These are phyloP conservation scores for Morpho achilles DNA, from an alignment of 2,888 invertebrate species.

Conservation along the genomic window DNA sequence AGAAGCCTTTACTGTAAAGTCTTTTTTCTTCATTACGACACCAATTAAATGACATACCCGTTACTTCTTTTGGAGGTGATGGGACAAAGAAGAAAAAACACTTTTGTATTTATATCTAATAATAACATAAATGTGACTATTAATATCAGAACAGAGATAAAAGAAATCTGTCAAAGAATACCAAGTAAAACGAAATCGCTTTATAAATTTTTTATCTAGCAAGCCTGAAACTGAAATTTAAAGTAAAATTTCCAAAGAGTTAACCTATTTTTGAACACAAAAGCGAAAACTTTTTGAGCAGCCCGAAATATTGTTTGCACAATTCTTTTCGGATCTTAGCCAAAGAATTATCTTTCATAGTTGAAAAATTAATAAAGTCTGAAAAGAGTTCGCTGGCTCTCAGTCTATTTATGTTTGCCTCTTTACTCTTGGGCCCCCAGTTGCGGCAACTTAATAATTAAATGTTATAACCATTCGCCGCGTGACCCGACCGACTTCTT, in stretches of 20 bases:
- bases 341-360: slow-evolving; percentile 19
- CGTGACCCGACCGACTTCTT: slow-evolving; percentile 28
- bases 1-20: too few species aligned
- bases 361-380: slow-evolving; percentile 26
- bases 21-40: too few species aligned
- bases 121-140: too few species aligned
- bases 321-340: slow-evolving; percentile 19
- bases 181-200: too few species aligned
- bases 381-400: slow-evolving; percentile 29
- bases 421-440: slow-evolving; percentile 30
- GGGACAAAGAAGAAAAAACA: too few species aligned
- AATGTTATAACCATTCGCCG: slow-evolving; percentile 33
- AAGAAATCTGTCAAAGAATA: too few species aligned
- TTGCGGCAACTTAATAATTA: slow-evolving; percentile 37
- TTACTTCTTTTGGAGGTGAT: too few species aligned
- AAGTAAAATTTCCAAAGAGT: neutral
- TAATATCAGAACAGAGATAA: too few species aligned
- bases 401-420: slow-evolving; percentile 30
- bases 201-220: too few species aligned
- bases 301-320: slow-evolving; percentile 1
- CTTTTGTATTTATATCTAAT: too few species aligned
- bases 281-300: neutral
- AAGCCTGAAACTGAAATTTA: too few species aligned
- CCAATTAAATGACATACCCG: too few species aligned
- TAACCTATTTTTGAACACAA: neutral